A percentile compares a stretch with the other conserved stretches of the same genome.
These are phyloP conservation scores for Blastomussa wellsi DNA, from an alignment of 92 coral and sea anemone genomes.

Conservation along the genomic window DNA sequence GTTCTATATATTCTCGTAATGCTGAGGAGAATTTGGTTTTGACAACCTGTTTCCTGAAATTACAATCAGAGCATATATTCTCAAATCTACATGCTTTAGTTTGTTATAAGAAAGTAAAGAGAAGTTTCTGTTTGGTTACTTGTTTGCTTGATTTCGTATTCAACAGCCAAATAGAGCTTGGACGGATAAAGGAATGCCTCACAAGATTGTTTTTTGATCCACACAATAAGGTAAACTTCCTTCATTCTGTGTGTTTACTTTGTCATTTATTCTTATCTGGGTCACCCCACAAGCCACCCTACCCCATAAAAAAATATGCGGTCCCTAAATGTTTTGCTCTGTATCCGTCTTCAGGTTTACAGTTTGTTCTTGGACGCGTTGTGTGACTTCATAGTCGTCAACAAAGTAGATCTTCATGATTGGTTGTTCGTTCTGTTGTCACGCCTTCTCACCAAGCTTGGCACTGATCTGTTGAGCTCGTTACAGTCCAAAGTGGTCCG, in stretches of 20 bases:
- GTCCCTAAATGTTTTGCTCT: no score
- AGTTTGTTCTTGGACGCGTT: slow-evolving; percentile 92
- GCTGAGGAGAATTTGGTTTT: background rate
- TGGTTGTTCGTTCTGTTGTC: slow-evolving; percentile 96
- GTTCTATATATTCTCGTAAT: background rate
- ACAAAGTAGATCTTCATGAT: slow-evolving; percentile 95
- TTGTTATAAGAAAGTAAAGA: background rate
- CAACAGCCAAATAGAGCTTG: slow-evolving; percentile 79
- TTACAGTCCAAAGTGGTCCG: slow-evolving; percentile 95
- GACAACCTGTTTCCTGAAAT: background rate
- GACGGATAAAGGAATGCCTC: slow-evolving; percentile 86
- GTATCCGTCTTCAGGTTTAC: slow-evolving; percentile 68
- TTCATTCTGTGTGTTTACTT: background rate
- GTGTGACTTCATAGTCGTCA: slow-evolving; percentile 92
- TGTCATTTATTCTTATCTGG: background rate
- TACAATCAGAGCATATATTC: background rate
- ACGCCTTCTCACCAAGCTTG: slow-evolving; percentile 91
- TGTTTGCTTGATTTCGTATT: background rate
- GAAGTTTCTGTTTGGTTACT: background rate
- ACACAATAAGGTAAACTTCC: slow-evolving; percentile 81
- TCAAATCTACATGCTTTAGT: background rate
- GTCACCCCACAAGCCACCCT: no score
- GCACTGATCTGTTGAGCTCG: slow-evolving; percentile 87
- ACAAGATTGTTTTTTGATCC: slow-evolving; percentile 94
- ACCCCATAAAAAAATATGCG: no score